Conservation (phyloP, 2,113 vertebrate species). For the Gallinago media region DNA sequence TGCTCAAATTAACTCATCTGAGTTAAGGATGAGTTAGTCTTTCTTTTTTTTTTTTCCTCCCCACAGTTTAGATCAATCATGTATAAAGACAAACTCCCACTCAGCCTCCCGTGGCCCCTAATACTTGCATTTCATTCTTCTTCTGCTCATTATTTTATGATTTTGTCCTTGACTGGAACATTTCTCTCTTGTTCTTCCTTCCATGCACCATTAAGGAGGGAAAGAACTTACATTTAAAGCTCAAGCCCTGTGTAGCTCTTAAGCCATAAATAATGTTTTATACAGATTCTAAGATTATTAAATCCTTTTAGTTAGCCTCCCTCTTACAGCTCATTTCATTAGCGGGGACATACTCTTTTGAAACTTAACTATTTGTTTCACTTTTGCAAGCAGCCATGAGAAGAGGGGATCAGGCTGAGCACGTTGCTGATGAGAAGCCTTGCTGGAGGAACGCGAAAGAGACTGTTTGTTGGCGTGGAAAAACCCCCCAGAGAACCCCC, state of each 20-base stretch:
- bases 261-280: conserved; percentile 61
- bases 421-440: background rate
- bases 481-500: background rate
- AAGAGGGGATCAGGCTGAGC: background rate
- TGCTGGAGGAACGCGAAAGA: background rate
- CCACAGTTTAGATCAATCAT: conserved; percentile 43
- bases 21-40: conserved; percentile 25
- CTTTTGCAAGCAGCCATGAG: conserved; percentile 1
- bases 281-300: conserved; percentile 36
- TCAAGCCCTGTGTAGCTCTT: background rate
- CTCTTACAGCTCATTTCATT: conserved; percentile 21
- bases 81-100: conserved; percentile 62
- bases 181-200: conserved; percentile 53
- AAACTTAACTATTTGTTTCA: conserved; percentile 20
- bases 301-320: conserved; percentile 39
- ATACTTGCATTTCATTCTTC: conserved; percentile 55
- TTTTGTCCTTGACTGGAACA: conserved; percentile 71
- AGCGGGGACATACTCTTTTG: background rate
- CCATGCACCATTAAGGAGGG: conserved; percentile 36
- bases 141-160: conserved; percentile 56
- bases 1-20: conserved; percentile 38
- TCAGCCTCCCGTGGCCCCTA: conserved; percentile 34
- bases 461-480: background rate
- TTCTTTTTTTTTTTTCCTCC: background rate
- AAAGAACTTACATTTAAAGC: background rate